phyloP scores from a whole-genome alignment of 2,113 vertebrate genomes.

The Laterallus jamaicensis region DNA sequence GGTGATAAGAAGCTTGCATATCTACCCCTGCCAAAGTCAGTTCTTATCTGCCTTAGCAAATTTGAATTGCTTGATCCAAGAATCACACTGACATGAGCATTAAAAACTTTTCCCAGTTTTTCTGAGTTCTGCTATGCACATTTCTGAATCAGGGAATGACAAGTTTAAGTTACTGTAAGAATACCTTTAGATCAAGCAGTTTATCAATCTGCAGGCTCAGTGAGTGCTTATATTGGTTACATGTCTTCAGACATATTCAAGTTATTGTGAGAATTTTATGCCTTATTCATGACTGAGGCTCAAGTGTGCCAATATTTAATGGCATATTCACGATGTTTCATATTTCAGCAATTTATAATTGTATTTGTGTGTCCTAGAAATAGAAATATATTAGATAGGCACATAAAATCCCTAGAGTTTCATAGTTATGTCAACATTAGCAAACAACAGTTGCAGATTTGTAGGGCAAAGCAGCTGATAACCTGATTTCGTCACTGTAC shows the following conservation, averaged over 20 bases:
- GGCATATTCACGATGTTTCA: not conserved
- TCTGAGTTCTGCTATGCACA: not conserved
- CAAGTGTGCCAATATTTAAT: not conserved
- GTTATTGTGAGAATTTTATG: not conserved
- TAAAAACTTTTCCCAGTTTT: not conserved
- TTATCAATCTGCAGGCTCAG: not conserved
- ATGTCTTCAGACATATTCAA: not conserved
- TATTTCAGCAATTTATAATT: not conserved
- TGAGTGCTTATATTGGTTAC: not conserved
- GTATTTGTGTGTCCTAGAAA: not conserved
- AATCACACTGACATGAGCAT: not conserved
- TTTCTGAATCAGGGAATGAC: not conserved
- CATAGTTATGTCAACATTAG: not conserved
- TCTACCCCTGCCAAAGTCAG: not conserved
- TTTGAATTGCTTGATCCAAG: not conserved
- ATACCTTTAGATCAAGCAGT: not conserved
- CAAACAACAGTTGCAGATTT: not conserved
- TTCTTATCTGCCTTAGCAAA: not conserved
- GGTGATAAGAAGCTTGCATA: not conserved
- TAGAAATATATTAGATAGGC: not conserved
- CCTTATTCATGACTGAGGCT: not conserved
- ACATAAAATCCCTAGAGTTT: not conserved
- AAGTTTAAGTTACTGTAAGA: not conserved
- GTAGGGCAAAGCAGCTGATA: not conserved
- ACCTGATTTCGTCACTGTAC: not conserved